phyloP scores from a whole-genome alignment of 2,888 invertebrate genomes.

The Zootermopsis nevadensis region DNA sequence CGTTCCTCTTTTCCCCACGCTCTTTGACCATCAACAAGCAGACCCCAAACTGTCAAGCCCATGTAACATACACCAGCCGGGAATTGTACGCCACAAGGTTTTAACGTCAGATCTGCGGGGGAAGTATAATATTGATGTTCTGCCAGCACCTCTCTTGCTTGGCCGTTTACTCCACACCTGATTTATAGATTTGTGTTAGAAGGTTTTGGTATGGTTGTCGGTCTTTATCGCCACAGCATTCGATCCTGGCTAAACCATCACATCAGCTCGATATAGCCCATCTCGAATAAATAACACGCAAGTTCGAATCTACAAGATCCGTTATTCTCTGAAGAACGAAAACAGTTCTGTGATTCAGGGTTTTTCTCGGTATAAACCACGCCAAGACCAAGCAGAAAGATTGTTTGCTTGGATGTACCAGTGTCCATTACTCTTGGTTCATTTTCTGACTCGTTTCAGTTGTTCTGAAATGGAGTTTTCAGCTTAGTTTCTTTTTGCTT shows the following conservation, averaged over 20 bases:
- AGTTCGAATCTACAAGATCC: constrained; percentile 7
- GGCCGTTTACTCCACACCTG: constrained; percentile 16
- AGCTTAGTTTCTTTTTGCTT: too few relatives aligned
- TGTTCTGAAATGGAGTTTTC: too few relatives aligned
- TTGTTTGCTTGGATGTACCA: too few relatives aligned
- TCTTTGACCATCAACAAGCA: constrained; percentile 14
- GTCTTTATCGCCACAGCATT: background rate
- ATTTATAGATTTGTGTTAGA: constrained; percentile 29
- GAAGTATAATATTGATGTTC: constrained; percentile 9
- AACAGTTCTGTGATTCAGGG: too few relatives aligned
- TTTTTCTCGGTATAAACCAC: too few relatives aligned
- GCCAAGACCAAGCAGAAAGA: too few relatives aligned
- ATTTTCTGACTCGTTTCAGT: too few relatives aligned
- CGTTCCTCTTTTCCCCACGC: background rate
- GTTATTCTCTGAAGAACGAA: background rate
- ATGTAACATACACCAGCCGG: constrained; percentile 14
- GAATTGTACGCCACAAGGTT: background rate
- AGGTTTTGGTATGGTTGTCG: constrained; percentile 16
- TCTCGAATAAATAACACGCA: background rate
- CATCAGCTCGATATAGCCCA: background rate
- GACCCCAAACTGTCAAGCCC: constrained; percentile 12
- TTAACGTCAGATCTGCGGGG: constrained; percentile 3
- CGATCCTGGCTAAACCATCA: background rate
- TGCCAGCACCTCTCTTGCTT: background rate
- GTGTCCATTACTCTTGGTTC: too few relatives aligned